Base-by-base conservation (phyloP, 2,797 vertebrate genomes). In the Melanotaenia pygmaea region DNA sequence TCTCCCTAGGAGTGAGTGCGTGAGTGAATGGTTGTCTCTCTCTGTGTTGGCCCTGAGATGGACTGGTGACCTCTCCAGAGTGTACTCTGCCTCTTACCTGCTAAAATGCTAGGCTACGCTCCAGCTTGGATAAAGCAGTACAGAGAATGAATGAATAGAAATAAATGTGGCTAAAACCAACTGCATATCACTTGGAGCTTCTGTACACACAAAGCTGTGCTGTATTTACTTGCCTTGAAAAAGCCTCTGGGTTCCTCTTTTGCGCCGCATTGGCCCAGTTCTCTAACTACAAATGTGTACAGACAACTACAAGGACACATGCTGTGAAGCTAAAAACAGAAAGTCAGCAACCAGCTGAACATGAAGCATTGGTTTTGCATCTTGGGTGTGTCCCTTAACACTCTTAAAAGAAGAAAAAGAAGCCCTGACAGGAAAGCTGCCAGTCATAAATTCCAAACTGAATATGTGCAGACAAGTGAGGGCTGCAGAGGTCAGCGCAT, bases 401-500 rank as follows among this genome's bases (percentile, higher is more conserved):
- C 40, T 5, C 16, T 9, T 35, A 59, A 67, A 70, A 72, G 2
- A 22, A 66, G 30, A 59, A 24, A 64, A 79, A 74, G 80, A 58
- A n/a, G 34, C 24, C 22, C 45, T 35, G 47, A 63, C 66, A 74
- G 47, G 64, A 70, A 78, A 82, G 67, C 73, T 83, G 84, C 85
- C 87, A 66, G 54, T 86, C 87, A 84, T 89, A 84, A 90, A 90
- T 89, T 79, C 77, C 8, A 35, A 26, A 20, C 47, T 1, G 43
- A 62, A 64, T 70, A 76, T 34, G 76, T 7, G 63, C 45, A 61
- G 81, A 85, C 77, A 76, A 75, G 59, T 72, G 35, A 73, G 63
- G 74, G 74, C 81, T 76, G 78, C 80, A n/a, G 73, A 84, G 86
- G 85, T 91, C 87, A 86, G 84, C 72, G 76, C 70, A 79, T 82